These are phyloP conservation scores for Poeciliopsis paucimaculata DNA, from an alignment of 2,797 vertebrate genomes.

Conservation along the genomic window DNA sequence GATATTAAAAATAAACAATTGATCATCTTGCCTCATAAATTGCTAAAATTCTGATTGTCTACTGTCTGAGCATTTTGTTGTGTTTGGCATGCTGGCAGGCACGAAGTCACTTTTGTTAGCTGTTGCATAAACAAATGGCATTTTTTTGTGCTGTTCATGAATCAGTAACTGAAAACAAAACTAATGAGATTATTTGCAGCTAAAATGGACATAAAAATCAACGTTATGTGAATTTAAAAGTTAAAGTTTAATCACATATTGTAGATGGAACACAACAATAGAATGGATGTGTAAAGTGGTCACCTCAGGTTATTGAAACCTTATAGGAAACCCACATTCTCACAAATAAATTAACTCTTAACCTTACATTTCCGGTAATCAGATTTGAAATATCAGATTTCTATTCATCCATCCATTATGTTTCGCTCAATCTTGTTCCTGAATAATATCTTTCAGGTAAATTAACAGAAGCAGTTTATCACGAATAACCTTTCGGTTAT, in stretches of 20 bases:
- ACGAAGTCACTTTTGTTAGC: conserved; percentile 16
- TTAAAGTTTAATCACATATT: not conserved
- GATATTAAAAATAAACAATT: conserved; percentile 82
- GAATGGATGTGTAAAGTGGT: not conserved
- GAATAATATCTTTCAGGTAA: not conserved
- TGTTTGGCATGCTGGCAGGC: conserved; percentile 64
- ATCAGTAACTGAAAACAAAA: conserved; percentile 12
- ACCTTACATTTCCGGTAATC: not conserved
- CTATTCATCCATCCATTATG: not conserved
- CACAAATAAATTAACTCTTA: not conserved
- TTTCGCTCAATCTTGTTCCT: not conserved
- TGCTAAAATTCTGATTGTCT: conserved; percentile 70
- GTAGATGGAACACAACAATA: not conserved
- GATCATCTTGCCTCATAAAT: conserved; percentile 79
- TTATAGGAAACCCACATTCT: not conserved
- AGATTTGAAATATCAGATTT: not conserved
- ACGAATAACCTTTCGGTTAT: not conserved
- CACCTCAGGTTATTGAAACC: not conserved
- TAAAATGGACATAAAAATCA: not conserved
- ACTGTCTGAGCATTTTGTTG: conserved; percentile 71
- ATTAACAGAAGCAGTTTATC: not conserved
- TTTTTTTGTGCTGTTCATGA: conserved; percentile 26
- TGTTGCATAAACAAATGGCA: not conserved
- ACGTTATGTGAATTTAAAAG: not conserved
- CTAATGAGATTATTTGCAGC: not conserved